Evolutionary conservation across 2,113 vertebrate genomes (phyloP), one percentile per base, ranked within the genome.

Genomic region (Prinia subflava): DNA sequence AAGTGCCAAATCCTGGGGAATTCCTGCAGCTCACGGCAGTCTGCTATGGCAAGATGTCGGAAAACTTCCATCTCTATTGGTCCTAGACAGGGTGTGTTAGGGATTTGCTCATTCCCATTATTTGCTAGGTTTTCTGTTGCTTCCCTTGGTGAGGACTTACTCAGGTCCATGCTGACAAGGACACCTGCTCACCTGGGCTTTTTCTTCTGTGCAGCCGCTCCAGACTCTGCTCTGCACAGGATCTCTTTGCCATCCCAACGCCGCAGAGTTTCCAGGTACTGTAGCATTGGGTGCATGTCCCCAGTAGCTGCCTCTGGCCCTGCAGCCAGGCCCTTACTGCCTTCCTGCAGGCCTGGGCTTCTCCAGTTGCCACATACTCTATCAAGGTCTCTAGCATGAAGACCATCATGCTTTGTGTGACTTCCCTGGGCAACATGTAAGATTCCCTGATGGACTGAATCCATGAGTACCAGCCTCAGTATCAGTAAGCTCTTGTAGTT

Each of bases 251-350:
- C 4, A 80, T 94, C 5, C 98, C 98, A 57, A 98, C 92, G 92
- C 96, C 98, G 0, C 98, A 98, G 95, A 98, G 97, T 79, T 99
- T 99, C 93, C 99, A 99, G 99, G 99, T 99, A 97, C 74, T 9
- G 21, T 41, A 91, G 37, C 6, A 0, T 6, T 52, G 47, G 3
- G 33, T 20, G 24, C 2, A 1, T 1, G 1, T 27, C 47, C 46
- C 46, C 33, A 3, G 4, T 49, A 52, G 55, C 65, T 64, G 30
- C 41, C 27, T 57, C 83, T 85, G 53, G 33, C 56, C 37, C 42
- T 0, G 0, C 39, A 50, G 60, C 22, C 1, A 2, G 13, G 56
- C 46, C 31, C 22, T 82, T 4, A 1, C 49, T 83, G 39, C 13
- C 25, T 46, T 70, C 31, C 76, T 83, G 39, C 0, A 1, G 33